Evolutionary conservation across 2,113 vertebrate genomes (phyloP).

Genomic region (Felis chaus): DNA sequence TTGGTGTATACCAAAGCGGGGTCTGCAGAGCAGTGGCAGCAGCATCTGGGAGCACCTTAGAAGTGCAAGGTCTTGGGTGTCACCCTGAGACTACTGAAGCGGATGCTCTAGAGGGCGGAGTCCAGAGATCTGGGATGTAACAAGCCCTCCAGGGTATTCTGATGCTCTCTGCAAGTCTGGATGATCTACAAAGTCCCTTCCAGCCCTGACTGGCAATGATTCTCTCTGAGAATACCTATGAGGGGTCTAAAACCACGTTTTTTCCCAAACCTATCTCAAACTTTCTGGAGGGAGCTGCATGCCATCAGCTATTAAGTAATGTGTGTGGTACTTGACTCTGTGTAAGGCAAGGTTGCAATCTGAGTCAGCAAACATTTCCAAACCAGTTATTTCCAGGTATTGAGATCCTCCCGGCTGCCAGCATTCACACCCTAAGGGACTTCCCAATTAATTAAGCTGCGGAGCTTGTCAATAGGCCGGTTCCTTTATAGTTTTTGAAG

Average conservation of each 20-base stretch:
- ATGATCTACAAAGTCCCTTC: neutral
- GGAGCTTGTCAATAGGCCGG: neutral
- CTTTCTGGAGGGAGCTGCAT: neutral
- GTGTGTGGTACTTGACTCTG: neutral
- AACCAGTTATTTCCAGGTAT: conserved; percentile 18
- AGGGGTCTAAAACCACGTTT: conserved; percentile 18
- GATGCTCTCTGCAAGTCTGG: neutral
- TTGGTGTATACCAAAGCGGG: neutral
- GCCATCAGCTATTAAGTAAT: neutral
- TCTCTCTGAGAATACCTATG: neutral
- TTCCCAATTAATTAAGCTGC: conserved; percentile 23
- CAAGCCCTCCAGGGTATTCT: neutral
- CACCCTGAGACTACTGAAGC: neutral
- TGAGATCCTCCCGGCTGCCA: neutral
- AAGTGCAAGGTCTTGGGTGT: neutral
- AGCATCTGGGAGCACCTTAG: neutral
- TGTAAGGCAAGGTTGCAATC: neutral
- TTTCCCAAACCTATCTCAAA: neutral
- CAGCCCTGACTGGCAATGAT: neutral
- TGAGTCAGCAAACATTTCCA: conserved; percentile 33
- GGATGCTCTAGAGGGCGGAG: neutral
- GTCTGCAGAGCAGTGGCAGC: neutral
- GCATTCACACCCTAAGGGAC: neutral
- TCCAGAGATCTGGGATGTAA: neutral
- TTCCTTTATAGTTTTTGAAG: conserved; percentile 9